Conservation (phyloP, 2,797 vertebrate species). For the Lindbergichthys nudifrons region DNA sequence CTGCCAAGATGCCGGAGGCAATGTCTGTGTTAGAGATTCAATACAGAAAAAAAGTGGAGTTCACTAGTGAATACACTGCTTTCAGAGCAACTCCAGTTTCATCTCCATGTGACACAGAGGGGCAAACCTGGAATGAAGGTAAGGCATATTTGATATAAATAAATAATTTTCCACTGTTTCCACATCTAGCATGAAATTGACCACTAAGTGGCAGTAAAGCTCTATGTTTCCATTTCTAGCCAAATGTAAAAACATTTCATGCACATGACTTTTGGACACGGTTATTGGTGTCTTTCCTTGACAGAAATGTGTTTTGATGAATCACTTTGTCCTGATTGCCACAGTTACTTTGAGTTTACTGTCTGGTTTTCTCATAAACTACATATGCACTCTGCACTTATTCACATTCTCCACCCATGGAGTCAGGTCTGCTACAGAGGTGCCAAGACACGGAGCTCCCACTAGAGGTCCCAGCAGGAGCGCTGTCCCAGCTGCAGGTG, state of each 20-base stretch:
- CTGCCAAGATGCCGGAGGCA: conserved; percentile 90
- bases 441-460: conserved; percentile 76
- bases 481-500: conserved; percentile 84
- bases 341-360: conserved; percentile 69
- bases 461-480: conserved; percentile 77
- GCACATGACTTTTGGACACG: conserved; percentile 44
- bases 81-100: conserved; percentile 77
- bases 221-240: conserved; percentile 49
- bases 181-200: conserved; percentile 29
- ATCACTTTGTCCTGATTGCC: conserved; percentile 70
- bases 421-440: conserved; percentile 78
- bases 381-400: conserved; percentile 64
- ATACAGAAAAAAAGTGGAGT: conserved; percentile 90
- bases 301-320: conserved; percentile 72
- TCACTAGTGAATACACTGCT: conserved; percentile 81
- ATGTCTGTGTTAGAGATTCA: conserved; percentile 89
- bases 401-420: conserved; percentile 77
- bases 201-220: conserved; percentile 81
- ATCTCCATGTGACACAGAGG: conserved; percentile 77
- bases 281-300: conserved; percentile 56
- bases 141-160: conserved; percentile 18
- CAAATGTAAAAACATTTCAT: conserved; percentile 66
- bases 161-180: background rate
- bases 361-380: conserved; percentile 73
- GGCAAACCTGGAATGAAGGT: conserved; percentile 86